Evolutionary conservation across 2,888 invertebrate species (phyloP).

Genomic region (Physocephala rufipes): DNA sequence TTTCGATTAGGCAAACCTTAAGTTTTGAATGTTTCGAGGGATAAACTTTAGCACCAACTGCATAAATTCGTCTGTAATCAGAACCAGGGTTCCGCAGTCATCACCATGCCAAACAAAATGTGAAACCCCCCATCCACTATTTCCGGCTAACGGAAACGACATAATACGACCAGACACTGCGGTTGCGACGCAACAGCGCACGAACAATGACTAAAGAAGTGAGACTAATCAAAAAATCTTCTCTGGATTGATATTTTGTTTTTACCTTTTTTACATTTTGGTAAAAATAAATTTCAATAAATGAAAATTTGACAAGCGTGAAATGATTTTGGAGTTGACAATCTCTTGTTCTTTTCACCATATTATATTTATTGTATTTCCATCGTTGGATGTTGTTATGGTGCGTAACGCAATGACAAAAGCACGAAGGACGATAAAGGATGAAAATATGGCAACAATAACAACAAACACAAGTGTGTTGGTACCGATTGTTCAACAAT

Average conservation of each 20-base stretch:
- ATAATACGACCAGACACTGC: not conserved
- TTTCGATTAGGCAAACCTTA: too few species aligned
- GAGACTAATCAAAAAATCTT: conserved; percentile 14
- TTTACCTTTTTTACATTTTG: not conserved
- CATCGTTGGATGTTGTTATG: conserved; percentile 18
- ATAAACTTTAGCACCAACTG: too few species aligned
- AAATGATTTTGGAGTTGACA: conserved; percentile 47
- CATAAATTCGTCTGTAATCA: too few species aligned
- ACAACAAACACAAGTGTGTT: too few species aligned
- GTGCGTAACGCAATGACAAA: not conserved
- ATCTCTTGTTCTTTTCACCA: conserved; percentile 8
- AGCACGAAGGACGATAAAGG: too few species aligned
- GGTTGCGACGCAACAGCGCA: conserved; percentile 30
- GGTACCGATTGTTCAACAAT: not conserved
- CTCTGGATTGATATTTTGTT: not conserved
- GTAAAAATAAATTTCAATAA: conserved; percentile 45
- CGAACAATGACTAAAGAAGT: conserved; percentile 27
- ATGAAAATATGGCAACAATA: too few species aligned
- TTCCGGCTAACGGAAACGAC: not conserved
- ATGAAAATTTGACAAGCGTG: conserved; percentile 52
- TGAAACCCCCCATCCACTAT: not conserved
- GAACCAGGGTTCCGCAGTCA: too few species aligned
- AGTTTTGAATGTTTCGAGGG: too few species aligned
- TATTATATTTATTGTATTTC: conserved; percentile 25
- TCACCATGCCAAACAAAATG: too few species aligned